Percentiles rank a stretch among this genome's conserved stretches.
Conservation (phyloP, 2,797 vertebrate species). For the Potorous gilbertii region DNA sequence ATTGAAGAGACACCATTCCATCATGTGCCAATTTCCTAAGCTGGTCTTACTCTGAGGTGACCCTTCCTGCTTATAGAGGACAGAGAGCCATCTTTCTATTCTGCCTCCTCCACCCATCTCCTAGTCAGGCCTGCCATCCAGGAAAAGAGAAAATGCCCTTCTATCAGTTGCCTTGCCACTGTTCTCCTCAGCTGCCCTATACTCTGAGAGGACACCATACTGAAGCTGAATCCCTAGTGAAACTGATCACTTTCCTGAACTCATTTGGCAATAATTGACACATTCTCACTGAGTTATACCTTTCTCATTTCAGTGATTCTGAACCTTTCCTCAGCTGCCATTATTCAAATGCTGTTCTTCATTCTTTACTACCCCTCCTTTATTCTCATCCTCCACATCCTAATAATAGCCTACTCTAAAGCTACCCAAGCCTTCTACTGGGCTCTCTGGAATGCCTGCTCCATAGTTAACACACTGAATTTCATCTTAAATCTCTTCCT, state of each 20-base stretch:
- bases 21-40: no score
- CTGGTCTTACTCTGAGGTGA: no score
- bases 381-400: background rate
- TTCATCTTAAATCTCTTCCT: no score
- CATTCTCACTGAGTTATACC: background rate
- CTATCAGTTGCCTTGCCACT: background rate
- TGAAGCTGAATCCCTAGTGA: background rate
- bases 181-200: background rate
- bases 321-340: background rate
- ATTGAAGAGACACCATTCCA: no score
- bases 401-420: background rate
- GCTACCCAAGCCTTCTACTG: background rate
- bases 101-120: no score
- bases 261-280: background rate
- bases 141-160: no score
- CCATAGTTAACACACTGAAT: no score
- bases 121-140: no score
- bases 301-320: background rate
- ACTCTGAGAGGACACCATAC: background rate
- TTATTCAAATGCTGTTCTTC: background rate
- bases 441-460: background rate
- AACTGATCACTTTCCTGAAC: background rate
- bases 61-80: no score
- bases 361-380: background rate
- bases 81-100: no score